Evolutionary conservation across 2,888 invertebrate genomes (phyloP), one percentile per base, ranked within the genome.

Genomic region (Elegia similella): DNA sequence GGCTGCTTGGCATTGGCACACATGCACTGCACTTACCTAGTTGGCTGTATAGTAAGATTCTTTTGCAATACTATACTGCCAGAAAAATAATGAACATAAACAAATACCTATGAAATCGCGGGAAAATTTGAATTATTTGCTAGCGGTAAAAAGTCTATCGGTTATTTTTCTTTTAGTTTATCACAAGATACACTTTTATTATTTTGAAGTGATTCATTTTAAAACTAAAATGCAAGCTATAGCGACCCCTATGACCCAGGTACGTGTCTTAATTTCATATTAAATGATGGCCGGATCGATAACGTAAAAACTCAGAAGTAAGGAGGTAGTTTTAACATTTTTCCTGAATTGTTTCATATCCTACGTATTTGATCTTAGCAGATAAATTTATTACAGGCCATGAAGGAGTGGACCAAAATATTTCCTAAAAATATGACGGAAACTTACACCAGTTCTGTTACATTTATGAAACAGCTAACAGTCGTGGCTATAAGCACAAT

Each of bases 391-490:
- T 65, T 54, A 0, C 63, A 88, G 87, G 77, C 73, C 2, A 61
- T 83, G 7, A 60, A 70, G 15, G 86, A 88, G 62, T 87, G 87
- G 87, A 66, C 72, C 1, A 81, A 73, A 61, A 55, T 86, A 56
- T 86, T 88, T 63, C 82, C 85, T 1, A 74, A 68, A 1, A 78
- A 82, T 63, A 72, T 75, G n/a, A 80, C 81, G 0, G 80, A 88
- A 58, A 85, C 76, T 15, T 87, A 84, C 56, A 84, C 84, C 1
- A 82, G 80, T 59, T 90, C 90, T 0, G 76, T 80, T 3, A 81
- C 75, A 5, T 88, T 88, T 58, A 84, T 89, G 77, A 90, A 89
- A 65, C 86, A 88, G 62, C 58, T 90, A 16, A 88, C 89, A 0
- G 72, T 75, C 0, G 69, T 89, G 1, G 87, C 84, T 0, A 62